A percentile compares a stretch with the other conserved stretches of the same genome.
Conservation (phyloP, 2,113 vertebrate species). For the Gallinago paraguaiae region DNA sequence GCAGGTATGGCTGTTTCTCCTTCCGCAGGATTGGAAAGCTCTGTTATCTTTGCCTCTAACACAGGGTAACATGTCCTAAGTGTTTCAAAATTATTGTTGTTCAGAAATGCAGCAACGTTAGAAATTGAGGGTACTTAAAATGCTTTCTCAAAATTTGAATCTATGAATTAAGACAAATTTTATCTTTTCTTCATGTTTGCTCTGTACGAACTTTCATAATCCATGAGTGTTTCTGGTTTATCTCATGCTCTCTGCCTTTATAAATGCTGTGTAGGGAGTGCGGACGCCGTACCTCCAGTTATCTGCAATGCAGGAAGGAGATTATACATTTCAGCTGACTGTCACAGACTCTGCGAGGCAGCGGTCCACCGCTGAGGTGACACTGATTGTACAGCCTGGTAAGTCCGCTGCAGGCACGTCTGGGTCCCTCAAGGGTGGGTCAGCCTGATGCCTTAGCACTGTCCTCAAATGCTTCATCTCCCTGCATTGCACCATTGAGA, state of each 20-base stretch:
- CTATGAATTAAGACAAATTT: neutral
- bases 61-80: neutral
- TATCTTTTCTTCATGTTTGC: neutral
- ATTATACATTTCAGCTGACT: constrained; percentile 78
- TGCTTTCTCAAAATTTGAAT: neutral
- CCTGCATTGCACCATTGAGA: neutral
- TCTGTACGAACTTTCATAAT: neutral
- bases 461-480: neutral
- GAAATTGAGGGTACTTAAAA: neutral
- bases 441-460: neutral
- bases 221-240: neutral
- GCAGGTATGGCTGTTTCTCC: constrained; percentile 64
- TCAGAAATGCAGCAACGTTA: neutral
- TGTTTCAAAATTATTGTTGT: neutral
- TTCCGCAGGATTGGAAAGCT: neutral
- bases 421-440: neutral
- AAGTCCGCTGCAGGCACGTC: neutral
- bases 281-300: constrained; percentile 75
- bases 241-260: rapidly evolving
- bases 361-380: constrained; percentile 72
- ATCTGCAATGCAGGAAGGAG: constrained; percentile 79
- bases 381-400: constrained; percentile 79
- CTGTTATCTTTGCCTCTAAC: neutral
- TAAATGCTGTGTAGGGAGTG: constrained; percentile 51
- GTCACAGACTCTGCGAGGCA: constrained; percentile 79